Evolutionary conservation across 2,888 invertebrate genomes (phyloP).

Genomic region (Melanotus villosus): DNA sequence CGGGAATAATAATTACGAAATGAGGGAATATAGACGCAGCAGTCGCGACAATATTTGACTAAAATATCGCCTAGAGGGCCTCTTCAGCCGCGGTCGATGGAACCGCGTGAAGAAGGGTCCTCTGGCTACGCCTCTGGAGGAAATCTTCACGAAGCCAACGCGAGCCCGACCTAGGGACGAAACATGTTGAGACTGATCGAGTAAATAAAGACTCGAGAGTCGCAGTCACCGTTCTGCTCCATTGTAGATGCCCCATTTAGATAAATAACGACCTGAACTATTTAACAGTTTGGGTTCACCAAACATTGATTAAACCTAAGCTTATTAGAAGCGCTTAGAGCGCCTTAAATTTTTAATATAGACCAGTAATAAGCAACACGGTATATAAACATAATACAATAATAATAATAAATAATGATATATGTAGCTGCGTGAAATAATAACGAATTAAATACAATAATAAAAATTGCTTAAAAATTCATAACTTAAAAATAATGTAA

Average conservation of each 20-base stretch:
- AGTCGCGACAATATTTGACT: slow-evolving; percentile 76
- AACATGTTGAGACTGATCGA: slow-evolving; percentile 59
- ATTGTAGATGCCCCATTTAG: slow-evolving; percentile 25
- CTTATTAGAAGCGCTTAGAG: slow-evolving; percentile 45
- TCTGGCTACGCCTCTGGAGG: slow-evolving; percentile 68
- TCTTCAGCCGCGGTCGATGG: slow-evolving; percentile 73
- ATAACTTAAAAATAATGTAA: slow-evolving; percentile 36
- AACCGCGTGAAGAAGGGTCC: slow-evolving; percentile 68
- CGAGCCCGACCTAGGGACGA: slow-evolving; percentile 61
- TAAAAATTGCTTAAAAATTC: slow-evolving; percentile 35
- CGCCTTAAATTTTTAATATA: slow-evolving; percentile 41
- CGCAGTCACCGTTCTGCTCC: slow-evolving; percentile 44
- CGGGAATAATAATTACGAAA: slow-evolving; percentile 85
- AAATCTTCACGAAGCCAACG: slow-evolving; percentile 67
- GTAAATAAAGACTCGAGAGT: slow-evolving; percentile 25
- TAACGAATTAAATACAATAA: slow-evolving; percentile 35
- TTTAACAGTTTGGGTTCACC: slow-evolving; percentile 19
- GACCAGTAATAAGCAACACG: slow-evolving; percentile 40
- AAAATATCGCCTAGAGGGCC: slow-evolving; percentile 82
- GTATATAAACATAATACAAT: slow-evolving; percentile 38
- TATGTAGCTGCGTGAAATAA: slow-evolving; percentile 44
- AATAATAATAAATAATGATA: too few relatives aligned
- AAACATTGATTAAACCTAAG: slow-evolving; percentile 36
- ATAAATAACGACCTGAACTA: slow-evolving; percentile 5
- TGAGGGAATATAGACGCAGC: slow-evolving; percentile 77